Percentiles rank a stretch among this genome's conserved stretches.
Conservation (phyloP, 2,888 invertebrate species). For the Pseudoips prasinana region DNA sequence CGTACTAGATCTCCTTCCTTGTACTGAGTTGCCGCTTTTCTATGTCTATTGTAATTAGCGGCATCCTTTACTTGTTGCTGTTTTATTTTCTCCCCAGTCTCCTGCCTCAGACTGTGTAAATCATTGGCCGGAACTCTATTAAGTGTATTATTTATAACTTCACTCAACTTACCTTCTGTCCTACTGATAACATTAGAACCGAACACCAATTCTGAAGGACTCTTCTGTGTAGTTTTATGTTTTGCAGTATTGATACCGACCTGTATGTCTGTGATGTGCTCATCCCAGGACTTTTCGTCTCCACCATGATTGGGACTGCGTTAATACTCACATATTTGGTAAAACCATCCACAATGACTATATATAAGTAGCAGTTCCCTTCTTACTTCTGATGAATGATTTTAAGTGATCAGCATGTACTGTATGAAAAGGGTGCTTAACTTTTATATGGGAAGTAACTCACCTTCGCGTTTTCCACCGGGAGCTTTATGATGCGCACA, state of each 20-base stretch:
- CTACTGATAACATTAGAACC: neutral
- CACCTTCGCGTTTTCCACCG: conserved; percentile 13
- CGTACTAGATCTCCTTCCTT: too few relatives aligned
- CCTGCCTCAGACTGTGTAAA: neutral
- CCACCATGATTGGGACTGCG: neutral
- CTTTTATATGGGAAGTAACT: conserved; percentile 1
- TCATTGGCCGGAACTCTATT: neutral
- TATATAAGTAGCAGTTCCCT: neutral
- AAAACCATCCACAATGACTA: conserved; percentile 2
- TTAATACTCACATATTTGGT: conserved; percentile 1
- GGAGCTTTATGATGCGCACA: conserved; percentile 4
- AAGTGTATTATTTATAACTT: neutral
- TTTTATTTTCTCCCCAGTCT: neutral
- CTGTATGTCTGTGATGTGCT: neutral
- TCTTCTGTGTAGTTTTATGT: conserved; percentile 1
- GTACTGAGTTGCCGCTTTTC: neutral
- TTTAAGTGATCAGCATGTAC: conserved; percentile 2
- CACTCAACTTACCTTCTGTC: neutral
- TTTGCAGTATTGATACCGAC: conserved; percentile 1
- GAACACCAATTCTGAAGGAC: conserved; percentile 1
- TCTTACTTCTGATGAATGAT: neutral
- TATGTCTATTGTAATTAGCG: neutral
- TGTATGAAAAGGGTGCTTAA: conserved; percentile 1
- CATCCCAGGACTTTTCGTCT: conserved; percentile 1
- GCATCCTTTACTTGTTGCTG: conserved; percentile 2